These are phyloP conservation scores for Homalodisca vitripennis DNA, from an alignment of 1,140 invertebrate species.

Conservation along the genomic window DNA sequence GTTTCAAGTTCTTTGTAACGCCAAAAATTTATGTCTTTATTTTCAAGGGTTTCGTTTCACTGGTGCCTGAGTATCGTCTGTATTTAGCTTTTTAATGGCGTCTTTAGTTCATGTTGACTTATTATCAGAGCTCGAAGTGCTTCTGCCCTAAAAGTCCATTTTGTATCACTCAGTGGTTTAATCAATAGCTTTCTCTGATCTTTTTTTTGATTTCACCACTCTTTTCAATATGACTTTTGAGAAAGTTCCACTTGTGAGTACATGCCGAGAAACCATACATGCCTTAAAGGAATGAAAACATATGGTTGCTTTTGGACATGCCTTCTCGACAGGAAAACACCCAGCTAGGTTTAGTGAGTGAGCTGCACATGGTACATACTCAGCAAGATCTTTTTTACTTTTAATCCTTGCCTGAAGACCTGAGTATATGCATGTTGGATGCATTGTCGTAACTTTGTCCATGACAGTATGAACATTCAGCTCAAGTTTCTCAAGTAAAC, in stretches of 20 bases:
- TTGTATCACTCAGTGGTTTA: not conserved
- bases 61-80: not conserved
- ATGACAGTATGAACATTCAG: not conserved
- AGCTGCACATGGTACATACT: not conserved
- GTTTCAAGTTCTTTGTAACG: not conserved
- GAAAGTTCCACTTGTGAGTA: not conserved
- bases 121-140: not conserved
- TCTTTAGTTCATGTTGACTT: not conserved
- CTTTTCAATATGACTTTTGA: not conserved
- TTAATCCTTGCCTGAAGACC: no score
- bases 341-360: conserved; percentile 11
- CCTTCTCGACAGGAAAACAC: not conserved
- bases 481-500: not conserved
- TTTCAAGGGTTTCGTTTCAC: not conserved
- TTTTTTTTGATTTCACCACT: not conserved
- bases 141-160: no score
- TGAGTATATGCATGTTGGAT: not conserved
- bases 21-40: not conserved
- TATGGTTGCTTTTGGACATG: not conserved
- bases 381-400: not conserved
- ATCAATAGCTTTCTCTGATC: not conserved
- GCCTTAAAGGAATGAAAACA: not conserved
- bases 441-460: not conserved
- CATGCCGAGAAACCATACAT: not conserved
- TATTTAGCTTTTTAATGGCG: no score